These are phyloP conservation scores for Microchirus variegatus DNA, from an alignment of 2,797 vertebrate genomes.

Conservation along the genomic window DNA sequence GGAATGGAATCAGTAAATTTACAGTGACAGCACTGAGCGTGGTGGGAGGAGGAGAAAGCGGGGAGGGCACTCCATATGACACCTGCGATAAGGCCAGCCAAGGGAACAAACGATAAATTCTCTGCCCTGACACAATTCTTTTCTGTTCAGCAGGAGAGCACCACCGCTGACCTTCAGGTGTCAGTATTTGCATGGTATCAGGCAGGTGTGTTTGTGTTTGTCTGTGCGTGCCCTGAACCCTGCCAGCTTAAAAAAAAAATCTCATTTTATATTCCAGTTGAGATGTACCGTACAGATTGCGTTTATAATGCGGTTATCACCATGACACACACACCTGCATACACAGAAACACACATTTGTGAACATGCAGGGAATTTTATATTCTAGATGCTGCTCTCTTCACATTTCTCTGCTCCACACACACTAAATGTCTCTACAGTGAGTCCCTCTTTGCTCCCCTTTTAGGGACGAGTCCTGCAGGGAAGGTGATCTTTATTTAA, in stretches of 20 bases:
- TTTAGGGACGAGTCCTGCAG: slow-evolving; percentile 56
- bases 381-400: slow-evolving; percentile 3
- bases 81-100: slow-evolving; percentile 59
- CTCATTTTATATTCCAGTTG: slow-evolving; percentile 63
- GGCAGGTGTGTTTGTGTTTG: slow-evolving; percentile 13
- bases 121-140: slow-evolving; percentile 34
- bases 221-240: slow-evolving; percentile 41
- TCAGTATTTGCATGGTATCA: slow-evolving; percentile 69
- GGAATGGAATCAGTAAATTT: slow-evolving; percentile 30
- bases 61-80: slow-evolving; percentile 49
- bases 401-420: background rate
- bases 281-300: slow-evolving; percentile 70
- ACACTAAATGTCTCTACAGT: slow-evolving; percentile 30
- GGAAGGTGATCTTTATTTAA: slow-evolving; percentile 77
- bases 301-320: slow-evolving; percentile 62
- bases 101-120: slow-evolving; percentile 47
- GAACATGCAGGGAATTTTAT: slow-evolving; percentile 17
- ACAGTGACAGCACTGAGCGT: slow-evolving; percentile 18
- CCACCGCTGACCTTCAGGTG: slow-evolving; percentile 71
- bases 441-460: slow-evolving; percentile 44
- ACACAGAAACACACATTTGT: slow-evolving; percentile 7
- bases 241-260: slow-evolving; percentile 30
- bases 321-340: slow-evolving; percentile 18
- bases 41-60: background rate
- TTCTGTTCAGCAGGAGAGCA: slow-evolving; percentile 44